phyloP scores from a whole-genome alignment of 2,888 invertebrate species.

The Hydropsyche betteni region DNA sequence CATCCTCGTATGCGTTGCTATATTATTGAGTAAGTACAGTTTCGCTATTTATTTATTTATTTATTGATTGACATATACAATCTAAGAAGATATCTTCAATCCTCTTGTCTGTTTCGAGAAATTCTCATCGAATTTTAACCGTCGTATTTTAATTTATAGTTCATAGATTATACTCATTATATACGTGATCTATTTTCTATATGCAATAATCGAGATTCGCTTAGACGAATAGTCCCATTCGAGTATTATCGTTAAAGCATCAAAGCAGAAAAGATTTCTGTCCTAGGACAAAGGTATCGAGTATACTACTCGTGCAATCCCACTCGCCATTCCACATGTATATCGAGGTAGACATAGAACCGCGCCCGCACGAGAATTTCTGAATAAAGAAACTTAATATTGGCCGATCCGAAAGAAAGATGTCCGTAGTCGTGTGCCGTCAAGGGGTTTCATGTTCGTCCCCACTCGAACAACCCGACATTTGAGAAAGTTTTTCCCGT shows the following conservation, averaged over 20 bases:
- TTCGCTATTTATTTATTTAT: neutral
- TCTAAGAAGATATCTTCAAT: no score
- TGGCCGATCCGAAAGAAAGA: slow-evolving; percentile 26
- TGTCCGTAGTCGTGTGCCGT: slow-evolving; percentile 29
- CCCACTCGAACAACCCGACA: neutral
- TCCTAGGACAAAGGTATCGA: no score
- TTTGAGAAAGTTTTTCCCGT: slow-evolving; percentile 21
- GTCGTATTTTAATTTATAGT: no score
- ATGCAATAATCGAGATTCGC: no score
- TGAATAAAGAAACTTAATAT: slow-evolving; percentile 29
- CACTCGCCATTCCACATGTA: neutral
- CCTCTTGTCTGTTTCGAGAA: no score
- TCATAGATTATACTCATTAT: no score
- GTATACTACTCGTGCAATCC: no score
- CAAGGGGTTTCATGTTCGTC: slow-evolving; percentile 26
- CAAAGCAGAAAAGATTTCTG: no score
- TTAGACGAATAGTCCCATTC: no score
- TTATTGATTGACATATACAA: no score
- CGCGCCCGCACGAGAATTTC: slow-evolving; percentile 5
- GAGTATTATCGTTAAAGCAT: neutral
- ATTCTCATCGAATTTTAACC: no score
- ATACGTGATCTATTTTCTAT: no score
- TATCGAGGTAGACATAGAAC: slow-evolving; percentile 4
- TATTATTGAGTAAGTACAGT: slow-evolving; percentile 77
- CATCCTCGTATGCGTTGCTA: slow-evolving; percentile 86